Base-by-base conservation (phyloP, 2,888 invertebrate genomes). In the Chouioia cunea region DNA sequence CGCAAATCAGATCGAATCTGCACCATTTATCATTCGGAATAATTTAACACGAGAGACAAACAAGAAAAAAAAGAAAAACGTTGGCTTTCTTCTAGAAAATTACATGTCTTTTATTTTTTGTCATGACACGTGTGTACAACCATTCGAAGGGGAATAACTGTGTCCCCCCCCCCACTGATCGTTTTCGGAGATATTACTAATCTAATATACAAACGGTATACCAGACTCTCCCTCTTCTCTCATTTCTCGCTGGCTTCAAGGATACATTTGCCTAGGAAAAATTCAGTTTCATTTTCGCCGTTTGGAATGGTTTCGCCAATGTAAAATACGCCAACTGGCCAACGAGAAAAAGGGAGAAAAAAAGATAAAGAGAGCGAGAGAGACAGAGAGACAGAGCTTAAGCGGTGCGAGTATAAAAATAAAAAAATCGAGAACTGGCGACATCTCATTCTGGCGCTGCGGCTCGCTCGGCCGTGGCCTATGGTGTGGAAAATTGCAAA, bases 401-500 rank as follows among this genome's bases (percentile, higher is more conserved):
- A 46, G 23, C 53, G 58, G 63, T 27, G 56, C 53, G 59, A 16
- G 54, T 10, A 1, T 60, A 56, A 59, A 44, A 54, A 70, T 60
- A 18, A 64, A n/a, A n/a, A 65, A 36, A 36, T 36, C 36, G 57
- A 47, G 44, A 43, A 46, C 46, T 54, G 46, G 53, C 65, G 66
- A 67, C 63, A 65, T 69, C 66, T 69, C 69, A 69, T 75, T 75
- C 64, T 44, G 53, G 47, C 59, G 47, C 52, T 44, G 67, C 43
- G 56, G 50, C 73, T 71, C 71, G 65, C 66, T n/a, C 70, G 2
- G 12, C 66, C 72, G 71, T 70, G 74, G 68, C 74, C 77, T 74
- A 77, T 77, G 79, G 75, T 54, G 76, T 73, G 78, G 78, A 80
- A 80, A 80, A 80, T 80, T 79, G 78, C 76, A 69, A 75, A 74